Base-by-base conservation (phyloP, 2,113 vertebrate genomes). In the Limanda limanda region DNA sequence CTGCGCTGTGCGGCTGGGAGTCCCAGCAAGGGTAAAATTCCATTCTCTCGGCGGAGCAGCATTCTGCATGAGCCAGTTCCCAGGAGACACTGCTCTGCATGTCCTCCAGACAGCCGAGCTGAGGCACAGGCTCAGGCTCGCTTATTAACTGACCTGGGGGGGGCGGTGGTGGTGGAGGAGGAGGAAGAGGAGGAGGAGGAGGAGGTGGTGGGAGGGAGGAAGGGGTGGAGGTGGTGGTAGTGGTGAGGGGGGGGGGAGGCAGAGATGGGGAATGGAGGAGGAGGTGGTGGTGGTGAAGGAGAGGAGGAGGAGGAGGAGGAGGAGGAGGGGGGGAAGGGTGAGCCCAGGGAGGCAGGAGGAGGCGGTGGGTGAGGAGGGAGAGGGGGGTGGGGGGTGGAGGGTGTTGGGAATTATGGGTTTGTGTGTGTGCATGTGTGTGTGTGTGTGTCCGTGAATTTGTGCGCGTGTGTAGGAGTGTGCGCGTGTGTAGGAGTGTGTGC, bases 51-150 rank as follows among this genome's bases (percentile, higher is more conserved):
- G 95, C 86, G 79, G 95, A 95, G 94, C 91, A 95, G 94, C 93
- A 94, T 96, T 96, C 97, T 97, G 96, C 96, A 96, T 96, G 96
- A 96, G 95, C 93, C 87, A 92, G 88, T 93, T 97, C 96, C 95
- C 95, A 92, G 93, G 96, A 95, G 96, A 96, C 94, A 95, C 94
- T 94, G 91, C 92, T 93, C 92, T 93, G 93, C 93, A 94, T 93
- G 93, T 95, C 93, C 95, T 95, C 93, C 92, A 91, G 94, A 94
- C 95, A 95, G 94, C 93, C 95, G 90, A 93, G 91, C 95, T 93
- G 86, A 93, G 91, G 92, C 91, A 88, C 92, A 85, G 88, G 91
- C 91, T 90, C 93, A 93, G 92, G 88, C 94, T 91, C 90, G 94
- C 93, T 92, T 95, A 94, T 95, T 95, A 95, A 95, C 93, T 96